Evolutionary conservation across 1,140 invertebrate species (phyloP), one percentile per base, ranked within the genome.

Genomic region (Idris sp.): DNA sequence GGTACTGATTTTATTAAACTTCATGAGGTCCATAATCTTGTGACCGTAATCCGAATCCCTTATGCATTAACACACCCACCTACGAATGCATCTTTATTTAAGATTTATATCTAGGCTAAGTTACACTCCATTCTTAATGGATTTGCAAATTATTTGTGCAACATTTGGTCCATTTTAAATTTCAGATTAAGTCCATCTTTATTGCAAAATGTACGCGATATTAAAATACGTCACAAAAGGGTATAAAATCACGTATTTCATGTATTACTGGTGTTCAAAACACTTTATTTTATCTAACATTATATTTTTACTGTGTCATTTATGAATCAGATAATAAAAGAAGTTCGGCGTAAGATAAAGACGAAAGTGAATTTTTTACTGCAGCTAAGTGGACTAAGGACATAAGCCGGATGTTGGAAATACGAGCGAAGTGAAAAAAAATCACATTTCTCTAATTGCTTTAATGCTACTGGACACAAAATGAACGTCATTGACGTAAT

Each of bases 21-120:
- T 59, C 33, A 44, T 41, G 48, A 74, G 61, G 48, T 74, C 36
- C 48, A 62, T 56, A 67, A 61, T 65, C 61, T 41, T 11, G n/a
- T n/a, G 48, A 28, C 54, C 26, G 35, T 74, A 74, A 74, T 74
- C 71, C 62, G 54, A 25, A 16, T 46, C 11, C 33, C 54, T 67
- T 31, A 74, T 74, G 71, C 71, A 61, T 74, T 67, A 74, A 68
- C 72, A 68, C 72, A 74, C 49, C 56, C 49, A 62, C 40, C 58
- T 9, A 16, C 36, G 56, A 56, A 26, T 58, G 64, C 62, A 68
- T 68, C 62, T 68, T 62, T 74, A 68, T 74, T 68, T 74, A 62
- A 53, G 62, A 74, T 74, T 56, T 62, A 59, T 41, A 67, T 44
- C 56, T 44, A 64, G 46, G 41, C 46, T 43, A 58, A 62, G 41